These are phyloP conservation scores for Anoplopoma fimbria DNA, from an alignment of 2,113 vertebrate species.

Conservation along the genomic window DNA sequence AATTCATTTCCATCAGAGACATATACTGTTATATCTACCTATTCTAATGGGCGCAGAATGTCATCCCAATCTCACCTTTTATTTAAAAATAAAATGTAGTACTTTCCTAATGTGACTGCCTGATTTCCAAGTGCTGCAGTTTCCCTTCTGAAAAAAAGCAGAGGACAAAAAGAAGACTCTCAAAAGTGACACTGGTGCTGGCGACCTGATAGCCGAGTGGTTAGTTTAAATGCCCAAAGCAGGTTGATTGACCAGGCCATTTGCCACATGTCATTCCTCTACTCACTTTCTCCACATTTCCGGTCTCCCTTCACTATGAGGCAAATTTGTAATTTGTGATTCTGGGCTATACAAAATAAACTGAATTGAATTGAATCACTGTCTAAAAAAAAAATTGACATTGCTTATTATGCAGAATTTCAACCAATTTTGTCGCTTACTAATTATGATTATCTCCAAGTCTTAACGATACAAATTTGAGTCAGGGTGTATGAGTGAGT, in stretches of 20 bases:
- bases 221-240: neutral
- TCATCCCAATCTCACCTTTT: neutral
- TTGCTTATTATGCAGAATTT: neutral
- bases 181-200: neutral
- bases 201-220: neutral
- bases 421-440: neutral
- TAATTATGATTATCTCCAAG: neutral
- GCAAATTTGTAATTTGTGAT: no score
- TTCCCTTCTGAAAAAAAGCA: neutral
- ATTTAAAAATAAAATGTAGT: neutral
- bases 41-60: neutral
- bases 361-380: no score
- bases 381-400: no score
- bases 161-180: neutral
- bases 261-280: neutral
- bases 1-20: neutral
- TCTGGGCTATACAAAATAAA: no score
- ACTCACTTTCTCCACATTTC: neutral
- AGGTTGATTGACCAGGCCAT: neutral
- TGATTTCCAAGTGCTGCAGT: neutral
- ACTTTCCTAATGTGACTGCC: neutral
- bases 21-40: neutral
- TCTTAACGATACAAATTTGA: constrained; percentile 20
- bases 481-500: constrained; percentile 33
- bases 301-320: no score